Percentiles rank a stretch among this genome's conserved stretches.
Conservation (phyloP, 2,113 vertebrate species). For the Nerophis ophidion region DNA sequence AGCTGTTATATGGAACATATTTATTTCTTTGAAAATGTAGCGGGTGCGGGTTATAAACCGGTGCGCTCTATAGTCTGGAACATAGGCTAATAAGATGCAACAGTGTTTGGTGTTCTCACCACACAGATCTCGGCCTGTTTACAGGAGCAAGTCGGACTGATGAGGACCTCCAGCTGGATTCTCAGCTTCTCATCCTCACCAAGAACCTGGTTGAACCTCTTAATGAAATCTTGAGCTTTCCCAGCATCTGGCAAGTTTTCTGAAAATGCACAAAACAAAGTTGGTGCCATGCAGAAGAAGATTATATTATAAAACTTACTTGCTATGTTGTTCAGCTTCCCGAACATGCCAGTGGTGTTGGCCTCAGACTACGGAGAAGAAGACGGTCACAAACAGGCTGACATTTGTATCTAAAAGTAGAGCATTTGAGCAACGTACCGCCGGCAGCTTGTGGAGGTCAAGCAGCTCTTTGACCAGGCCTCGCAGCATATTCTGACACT, state of each 20-base stretch:
- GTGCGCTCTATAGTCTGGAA: too few species aligned
- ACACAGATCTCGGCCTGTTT: slow-evolving; percentile 98
- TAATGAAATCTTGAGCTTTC: slow-evolving; percentile 99
- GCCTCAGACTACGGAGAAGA: slow-evolving; percentile 80
- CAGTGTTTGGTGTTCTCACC: slow-evolving; percentile 72
- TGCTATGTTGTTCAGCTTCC: slow-evolving; percentile 95
- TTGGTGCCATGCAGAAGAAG: background rate
- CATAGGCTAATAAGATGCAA: background rate
- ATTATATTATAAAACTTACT: slow-evolving; percentile 75
- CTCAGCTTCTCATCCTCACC: slow-evolving; percentile 95
- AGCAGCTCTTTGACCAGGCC: slow-evolving; percentile 91
- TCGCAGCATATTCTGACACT: slow-evolving; percentile 98
- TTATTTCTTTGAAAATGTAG: too few species aligned
- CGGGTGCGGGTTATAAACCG: too few species aligned
- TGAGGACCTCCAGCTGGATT: slow-evolving; percentile 87
- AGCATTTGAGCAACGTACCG: slow-evolving; percentile 65
- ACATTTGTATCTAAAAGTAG: background rate
- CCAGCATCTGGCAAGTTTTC: slow-evolving; percentile 97
- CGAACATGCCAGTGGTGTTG: slow-evolving; percentile 93
- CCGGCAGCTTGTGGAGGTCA: slow-evolving; percentile 93
- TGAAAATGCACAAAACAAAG: slow-evolving; percentile 43
- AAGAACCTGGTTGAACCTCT: slow-evolving; percentile 97
- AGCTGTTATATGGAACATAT: too few species aligned
- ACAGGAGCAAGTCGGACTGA: slow-evolving; percentile 96
- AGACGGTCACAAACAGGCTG: background rate